Percentiles rank a stretch among this genome's conserved stretches.
Evolutionary conservation across 2,113 vertebrate genomes (phyloP).

Genomic region (Phoenicopterus ruber): DNA sequence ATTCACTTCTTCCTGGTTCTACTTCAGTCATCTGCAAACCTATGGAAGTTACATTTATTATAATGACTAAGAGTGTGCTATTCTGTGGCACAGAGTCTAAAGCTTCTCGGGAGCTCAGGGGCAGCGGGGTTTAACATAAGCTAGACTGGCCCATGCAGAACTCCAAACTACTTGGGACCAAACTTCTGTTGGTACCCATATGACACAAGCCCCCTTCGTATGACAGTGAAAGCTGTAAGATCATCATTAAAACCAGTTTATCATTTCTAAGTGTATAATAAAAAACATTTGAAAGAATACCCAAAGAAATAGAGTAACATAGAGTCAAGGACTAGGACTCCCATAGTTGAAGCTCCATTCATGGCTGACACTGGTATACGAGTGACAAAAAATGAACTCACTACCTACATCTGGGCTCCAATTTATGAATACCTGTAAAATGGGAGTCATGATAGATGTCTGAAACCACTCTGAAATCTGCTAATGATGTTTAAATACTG

Average conservation of each 20-base stretch:
- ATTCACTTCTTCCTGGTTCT: not conserved
- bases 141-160: not conserved
- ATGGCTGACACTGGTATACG: not conserved
- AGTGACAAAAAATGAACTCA: not conserved
- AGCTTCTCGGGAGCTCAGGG: not conserved
- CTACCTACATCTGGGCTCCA: fast-evolving
- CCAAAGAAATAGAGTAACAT: not conserved
- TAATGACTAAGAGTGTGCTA: not conserved
- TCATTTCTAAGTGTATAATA: not conserved
- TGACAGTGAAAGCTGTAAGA: no score
- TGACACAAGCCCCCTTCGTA: no score
- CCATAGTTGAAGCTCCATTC: not conserved
- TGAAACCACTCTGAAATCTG: no score
- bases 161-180: not conserved
- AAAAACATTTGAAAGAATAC: not conserved
- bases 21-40: no score
- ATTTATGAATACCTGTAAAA: not conserved
- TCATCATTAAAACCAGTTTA: no score
- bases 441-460: not conserved
- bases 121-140: not conserved
- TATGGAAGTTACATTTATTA: not conserved
- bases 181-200: not conserved
- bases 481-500: not conserved
- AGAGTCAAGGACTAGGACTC: not conserved
- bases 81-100: not conserved